phyloP scores from a whole-genome alignment of 1,140 invertebrate genomes.

The Stegodyphus mimosarum region DNA sequence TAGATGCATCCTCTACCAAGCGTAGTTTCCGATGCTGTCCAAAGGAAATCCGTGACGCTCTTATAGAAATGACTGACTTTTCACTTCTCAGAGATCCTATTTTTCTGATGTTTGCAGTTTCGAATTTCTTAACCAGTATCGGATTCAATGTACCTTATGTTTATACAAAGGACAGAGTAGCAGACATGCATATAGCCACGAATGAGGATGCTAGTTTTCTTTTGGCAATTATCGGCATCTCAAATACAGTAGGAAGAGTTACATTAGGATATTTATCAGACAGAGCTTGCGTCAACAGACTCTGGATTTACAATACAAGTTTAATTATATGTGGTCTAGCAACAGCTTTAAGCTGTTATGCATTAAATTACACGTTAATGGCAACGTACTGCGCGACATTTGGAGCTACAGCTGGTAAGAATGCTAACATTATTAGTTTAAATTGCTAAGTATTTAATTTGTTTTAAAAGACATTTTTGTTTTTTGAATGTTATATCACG shows the following conservation, averaged over 20 bases:
- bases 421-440: too few species aligned
- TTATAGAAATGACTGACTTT: constrained; percentile 87
- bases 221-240: constrained; percentile 83
- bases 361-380: constrained; percentile 77
- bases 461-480: too few species aligned
- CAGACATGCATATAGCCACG: constrained; percentile 72
- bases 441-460: too few species aligned
- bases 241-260: constrained; percentile 89
- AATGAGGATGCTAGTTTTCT: constrained; percentile 74
- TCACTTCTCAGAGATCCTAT: constrained; percentile 84
- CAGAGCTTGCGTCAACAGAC: constrained; percentile 86
- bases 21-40: constrained; percentile 64
- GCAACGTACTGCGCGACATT: constrained; percentile 83
- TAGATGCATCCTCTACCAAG: neutral
- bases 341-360: constrained; percentile 81
- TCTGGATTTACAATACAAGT: constrained; percentile 88
- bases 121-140: constrained; percentile 95
- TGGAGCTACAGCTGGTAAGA: constrained; percentile 81
- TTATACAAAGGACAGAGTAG: constrained; percentile 79
- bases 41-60: constrained; percentile 73
- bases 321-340: constrained; percentile 78
- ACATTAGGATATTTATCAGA: constrained; percentile 86
- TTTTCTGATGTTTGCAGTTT: constrained; percentile 90
- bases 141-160: constrained; percentile 96
- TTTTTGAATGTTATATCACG: too few species aligned